Base-by-base conservation (phyloP, 2,113 vertebrate genomes). In the Engraulis encrasicolus region DNA sequence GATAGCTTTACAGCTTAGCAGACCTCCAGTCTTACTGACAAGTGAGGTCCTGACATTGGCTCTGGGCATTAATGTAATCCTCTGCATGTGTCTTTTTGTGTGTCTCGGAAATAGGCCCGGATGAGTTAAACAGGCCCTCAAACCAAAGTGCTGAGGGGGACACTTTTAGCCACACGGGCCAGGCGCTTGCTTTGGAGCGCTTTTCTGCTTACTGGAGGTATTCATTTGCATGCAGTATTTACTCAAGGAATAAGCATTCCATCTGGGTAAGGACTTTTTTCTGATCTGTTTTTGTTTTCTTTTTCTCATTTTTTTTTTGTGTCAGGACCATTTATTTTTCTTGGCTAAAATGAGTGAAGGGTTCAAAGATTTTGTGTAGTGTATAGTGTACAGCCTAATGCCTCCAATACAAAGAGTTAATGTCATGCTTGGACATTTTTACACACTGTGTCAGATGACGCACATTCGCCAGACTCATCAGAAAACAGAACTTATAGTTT, bases 191-290 rank as follows among this genome's bases (percentile, higher is more conserved):
- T 31, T 34, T 66, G 52, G 19, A 14, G 38, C 50, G 50, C 37
- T 83, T 83, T 86, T 87, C 87, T 89, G 84, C 86, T 89, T 89
- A 84, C 86, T 34, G 23, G 31, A 31, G 85, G 79, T 81, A 27
- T 87, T 78, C 77, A 89, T 86, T 85, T 87, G 77, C 84, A 84
- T 87, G 84, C 37, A 23, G 78, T 87, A 84, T 85, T 82, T 84
- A 80, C 81, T 82, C 79, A 40, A 58, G 78, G 78, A 78, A 50
- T 79, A 27, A 78, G 58, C 74, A 84, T 78, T 50, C 78, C 40
- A 15, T 80, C 82, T 19, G 15, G 80, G 80, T 79, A 19, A 40
- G 78, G 87, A 87, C 15, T 79, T 0, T 27, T 87, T 83, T 52
- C 83, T 80, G 17, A n/a, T 80, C 77, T 80, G 71, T 78, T 82